Percentiles rank a stretch among this genome's conserved stretches.
These are phyloP conservation scores for Thyatira batis DNA, from an alignment of 2,888 invertebrate genomes.

Conservation along the genomic window DNA sequence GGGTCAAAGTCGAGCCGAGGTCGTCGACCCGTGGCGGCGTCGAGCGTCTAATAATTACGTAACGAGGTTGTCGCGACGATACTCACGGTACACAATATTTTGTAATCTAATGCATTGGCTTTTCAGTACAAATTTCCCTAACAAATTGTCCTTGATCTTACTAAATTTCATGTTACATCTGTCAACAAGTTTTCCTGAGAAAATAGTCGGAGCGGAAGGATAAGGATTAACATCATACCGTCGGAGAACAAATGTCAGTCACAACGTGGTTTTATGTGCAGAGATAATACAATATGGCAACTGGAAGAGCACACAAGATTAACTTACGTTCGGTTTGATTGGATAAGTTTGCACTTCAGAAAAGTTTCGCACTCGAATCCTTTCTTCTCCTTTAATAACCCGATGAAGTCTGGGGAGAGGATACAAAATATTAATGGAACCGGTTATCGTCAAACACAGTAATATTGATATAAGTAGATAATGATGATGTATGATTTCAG, in stretches of 20 bases:
- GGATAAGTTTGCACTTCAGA: conserved; percentile 43
- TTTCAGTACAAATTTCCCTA: conserved; percentile 33
- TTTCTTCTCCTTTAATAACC: conserved; percentile 28
- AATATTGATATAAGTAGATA: background rate
- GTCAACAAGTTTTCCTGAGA: conserved; percentile 33
- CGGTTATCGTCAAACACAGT: conserved; percentile 13
- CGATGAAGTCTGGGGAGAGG: conserved; percentile 41
- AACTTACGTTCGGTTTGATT: conserved; percentile 49
- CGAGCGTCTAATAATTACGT: conserved; percentile 73
- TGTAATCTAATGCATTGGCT: conserved; percentile 27
- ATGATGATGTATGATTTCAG: too few relatives aligned
- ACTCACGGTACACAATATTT: conserved; percentile 24
- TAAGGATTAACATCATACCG: conserved; percentile 31
- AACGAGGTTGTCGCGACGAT: conserved; percentile 61
- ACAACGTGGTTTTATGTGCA: conserved; percentile 25
- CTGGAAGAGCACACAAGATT: conserved; percentile 25
- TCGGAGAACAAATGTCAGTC: conserved; percentile 34
- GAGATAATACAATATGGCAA: conserved; percentile 23
- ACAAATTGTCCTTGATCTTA: conserved; percentile 21
- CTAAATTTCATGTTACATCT: conserved; percentile 43
- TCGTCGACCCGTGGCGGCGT: conserved; percentile 60
- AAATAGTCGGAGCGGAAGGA: conserved; percentile 34
- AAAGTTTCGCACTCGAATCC: conserved; percentile 37
- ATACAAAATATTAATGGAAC: conserved; percentile 24
- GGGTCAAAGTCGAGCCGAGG: conserved; percentile 78